These are phyloP conservation scores for Myotis findleyi DNA, from an alignment of 2,797 vertebrate genomes.

Conservation along the genomic window DNA sequence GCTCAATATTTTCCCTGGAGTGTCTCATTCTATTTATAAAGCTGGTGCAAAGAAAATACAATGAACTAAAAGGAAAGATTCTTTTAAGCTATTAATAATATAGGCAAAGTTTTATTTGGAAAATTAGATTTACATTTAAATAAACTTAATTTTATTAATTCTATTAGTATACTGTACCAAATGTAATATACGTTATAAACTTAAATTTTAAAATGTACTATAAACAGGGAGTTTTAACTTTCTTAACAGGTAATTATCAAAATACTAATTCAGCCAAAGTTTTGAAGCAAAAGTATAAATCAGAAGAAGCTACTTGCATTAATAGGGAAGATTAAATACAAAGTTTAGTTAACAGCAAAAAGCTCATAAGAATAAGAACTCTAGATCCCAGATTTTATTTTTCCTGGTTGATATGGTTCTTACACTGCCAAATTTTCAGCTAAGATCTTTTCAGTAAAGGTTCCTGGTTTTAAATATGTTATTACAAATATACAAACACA, in stretches of 20 bases:
- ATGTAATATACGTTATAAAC: neutral
- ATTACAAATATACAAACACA: neutral
- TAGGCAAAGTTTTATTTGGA: constrained; percentile 59
- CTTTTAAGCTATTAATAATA: constrained; percentile 61
- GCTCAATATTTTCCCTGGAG: constrained; percentile 80
- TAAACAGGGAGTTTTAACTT: constrained; percentile 66
- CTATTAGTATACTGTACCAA: constrained; percentile 10
- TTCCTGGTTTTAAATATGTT: neutral
- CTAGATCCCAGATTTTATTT: neutral
- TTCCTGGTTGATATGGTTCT: neutral
- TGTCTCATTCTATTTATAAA: constrained; percentile 83
- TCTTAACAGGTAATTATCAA: constrained; percentile 31
- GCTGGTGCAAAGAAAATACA: constrained; percentile 66
- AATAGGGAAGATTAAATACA: constrained; percentile 67
- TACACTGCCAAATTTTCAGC: neutral
- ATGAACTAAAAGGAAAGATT: constrained; percentile 63
- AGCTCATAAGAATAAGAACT: constrained; percentile 26
- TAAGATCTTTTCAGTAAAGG: neutral
- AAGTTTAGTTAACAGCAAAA: constrained; percentile 28
- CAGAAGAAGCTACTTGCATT: constrained; percentile 64
- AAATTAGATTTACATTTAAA: neutral
- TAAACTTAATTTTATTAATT: constrained; percentile 30
- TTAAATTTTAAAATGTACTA: neutral
- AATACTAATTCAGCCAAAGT: neutral
- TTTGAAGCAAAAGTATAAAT: constrained; percentile 68